A percentile compares a stretch with the other conserved stretches of the same genome.
These are phyloP conservation scores for Ramazzottius varieornatus DNA, from an alignment of 2,888 invertebrate genomes.

Conservation along the genomic window DNA sequence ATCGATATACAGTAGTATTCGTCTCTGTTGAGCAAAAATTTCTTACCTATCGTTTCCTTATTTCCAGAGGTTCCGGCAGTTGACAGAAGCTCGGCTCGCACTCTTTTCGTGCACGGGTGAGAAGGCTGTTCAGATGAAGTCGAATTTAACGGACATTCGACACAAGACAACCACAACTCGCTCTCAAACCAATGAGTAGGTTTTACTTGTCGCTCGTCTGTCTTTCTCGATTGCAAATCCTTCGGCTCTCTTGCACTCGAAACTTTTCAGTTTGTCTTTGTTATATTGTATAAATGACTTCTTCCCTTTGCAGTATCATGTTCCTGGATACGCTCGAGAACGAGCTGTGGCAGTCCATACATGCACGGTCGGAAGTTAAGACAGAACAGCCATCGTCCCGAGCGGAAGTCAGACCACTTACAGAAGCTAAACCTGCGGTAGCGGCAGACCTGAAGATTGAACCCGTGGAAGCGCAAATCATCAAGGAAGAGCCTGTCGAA, in stretches of 20 bases:
- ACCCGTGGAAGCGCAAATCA: no score
- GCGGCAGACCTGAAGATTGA: no score
- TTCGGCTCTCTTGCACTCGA: background rate
- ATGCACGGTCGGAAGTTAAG: background rate
- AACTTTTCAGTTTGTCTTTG: background rate
- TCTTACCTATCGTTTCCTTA: no score
- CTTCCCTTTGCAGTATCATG: background rate
- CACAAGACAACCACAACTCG: background rate
- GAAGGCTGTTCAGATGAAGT: background rate
- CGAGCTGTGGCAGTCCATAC: background rate
- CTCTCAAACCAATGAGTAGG: background rate
- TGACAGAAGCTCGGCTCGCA: background rate
- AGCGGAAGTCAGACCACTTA: no score
- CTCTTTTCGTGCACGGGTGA: background rate
- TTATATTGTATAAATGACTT: background rate
- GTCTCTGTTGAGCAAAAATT: no score
- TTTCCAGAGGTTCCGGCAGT: background rate
- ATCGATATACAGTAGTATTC: no score
- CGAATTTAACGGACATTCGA: background rate
- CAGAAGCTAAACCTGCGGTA: no score
- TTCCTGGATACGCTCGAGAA: background rate
- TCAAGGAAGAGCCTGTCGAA: no score
- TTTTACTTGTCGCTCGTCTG: background rate
- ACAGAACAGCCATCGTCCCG: no score
- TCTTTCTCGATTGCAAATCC: background rate